These are phyloP conservation scores for Cantharis nigra DNA, from an alignment of 2,888 invertebrate genomes.

Conservation along the genomic window DNA sequence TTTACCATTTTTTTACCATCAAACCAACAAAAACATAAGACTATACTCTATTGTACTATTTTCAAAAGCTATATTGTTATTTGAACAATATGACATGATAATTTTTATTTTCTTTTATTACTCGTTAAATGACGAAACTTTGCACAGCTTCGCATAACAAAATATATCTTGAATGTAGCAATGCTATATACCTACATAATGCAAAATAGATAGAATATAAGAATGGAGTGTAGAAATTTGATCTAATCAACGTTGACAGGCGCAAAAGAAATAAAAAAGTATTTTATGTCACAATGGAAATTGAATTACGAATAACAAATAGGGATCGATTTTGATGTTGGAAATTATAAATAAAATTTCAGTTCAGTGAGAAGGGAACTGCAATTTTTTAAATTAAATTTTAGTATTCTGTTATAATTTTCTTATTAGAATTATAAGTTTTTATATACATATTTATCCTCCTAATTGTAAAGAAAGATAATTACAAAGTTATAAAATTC, in stretches of 20 bases:
- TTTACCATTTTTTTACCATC: background rate
- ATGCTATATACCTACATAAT: background rate
- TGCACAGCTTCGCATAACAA: background rate
- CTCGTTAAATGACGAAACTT: background rate
- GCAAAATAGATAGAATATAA: background rate
- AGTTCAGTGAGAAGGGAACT: background rate
- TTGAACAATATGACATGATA: background rate
- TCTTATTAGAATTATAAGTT: background rate
- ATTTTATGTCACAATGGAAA: background rate
- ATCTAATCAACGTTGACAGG: background rate
- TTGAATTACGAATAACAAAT: background rate
- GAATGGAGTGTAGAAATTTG: background rate
- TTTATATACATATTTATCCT: background rate
- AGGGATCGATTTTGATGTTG: background rate
- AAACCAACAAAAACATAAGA: too few relatives aligned
- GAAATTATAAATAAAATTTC: background rate
- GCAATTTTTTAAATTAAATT: background rate
- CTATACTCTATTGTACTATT: too few relatives aligned
- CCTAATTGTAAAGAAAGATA: background rate
- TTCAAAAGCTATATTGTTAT: too few relatives aligned
- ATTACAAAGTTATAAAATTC: background rate
- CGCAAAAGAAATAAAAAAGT: background rate
- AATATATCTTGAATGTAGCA: background rate
- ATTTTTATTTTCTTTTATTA: background rate
- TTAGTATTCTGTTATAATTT: background rate